Conservation (phyloP, 2,113 vertebrate genomes). For the Apodemus speciosus region DNA sequence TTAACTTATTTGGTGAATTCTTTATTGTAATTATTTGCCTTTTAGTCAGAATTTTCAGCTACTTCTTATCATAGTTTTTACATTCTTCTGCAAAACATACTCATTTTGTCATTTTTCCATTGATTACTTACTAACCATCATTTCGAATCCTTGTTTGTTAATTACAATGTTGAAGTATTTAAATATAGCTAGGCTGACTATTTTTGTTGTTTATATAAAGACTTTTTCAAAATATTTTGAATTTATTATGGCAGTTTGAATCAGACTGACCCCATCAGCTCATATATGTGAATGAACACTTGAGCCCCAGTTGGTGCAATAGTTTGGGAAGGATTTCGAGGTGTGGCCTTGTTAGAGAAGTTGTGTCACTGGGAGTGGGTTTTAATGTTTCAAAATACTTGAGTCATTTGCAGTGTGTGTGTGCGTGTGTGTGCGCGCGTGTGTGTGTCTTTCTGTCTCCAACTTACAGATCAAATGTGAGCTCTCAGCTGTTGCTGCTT, state of each 20-base stretch:
- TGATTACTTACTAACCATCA: not conserved
- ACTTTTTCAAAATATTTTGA: not conserved
- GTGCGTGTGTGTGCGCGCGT: not conserved
- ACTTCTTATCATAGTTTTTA: not conserved
- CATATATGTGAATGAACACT: not conserved
- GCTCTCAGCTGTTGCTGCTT: not conserved
- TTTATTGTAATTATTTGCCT: conserved; percentile 26
- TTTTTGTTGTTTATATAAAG: not conserved
- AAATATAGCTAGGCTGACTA: not conserved
- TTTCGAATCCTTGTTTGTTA: conserved; percentile 38
- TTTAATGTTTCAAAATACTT: not conserved
- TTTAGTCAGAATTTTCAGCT: conserved; percentile 23
- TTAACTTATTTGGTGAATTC: not conserved
- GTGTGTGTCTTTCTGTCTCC: not conserved
- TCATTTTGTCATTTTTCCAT: conserved; percentile 48
- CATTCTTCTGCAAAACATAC: not conserved
- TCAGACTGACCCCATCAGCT: not conserved
- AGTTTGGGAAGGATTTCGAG: not conserved
- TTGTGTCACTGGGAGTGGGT: not conserved
- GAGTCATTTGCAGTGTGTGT: not conserved
- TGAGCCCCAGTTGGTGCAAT: not conserved
- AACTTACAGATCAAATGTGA: not conserved
- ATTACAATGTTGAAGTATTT: not conserved
- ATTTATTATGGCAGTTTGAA: not conserved
- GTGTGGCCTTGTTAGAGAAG: not conserved